These are phyloP conservation scores for Liparis tanakae DNA, from an alignment of 2,797 vertebrate species.

Conservation along the genomic window DNA sequence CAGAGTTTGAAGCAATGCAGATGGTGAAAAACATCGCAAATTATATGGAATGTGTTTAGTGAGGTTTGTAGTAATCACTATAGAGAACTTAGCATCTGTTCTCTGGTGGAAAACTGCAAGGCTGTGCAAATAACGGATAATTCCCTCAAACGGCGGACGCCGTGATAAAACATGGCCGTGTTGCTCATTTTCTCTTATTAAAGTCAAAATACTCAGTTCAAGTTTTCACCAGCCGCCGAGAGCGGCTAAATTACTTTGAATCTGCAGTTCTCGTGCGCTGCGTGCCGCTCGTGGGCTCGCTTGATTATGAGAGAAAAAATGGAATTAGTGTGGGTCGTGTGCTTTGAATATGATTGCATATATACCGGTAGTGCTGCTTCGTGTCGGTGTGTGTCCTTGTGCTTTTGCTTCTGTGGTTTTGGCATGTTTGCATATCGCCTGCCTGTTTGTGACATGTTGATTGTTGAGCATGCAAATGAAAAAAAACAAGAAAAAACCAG, in stretches of 20 bases:
- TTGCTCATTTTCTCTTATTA: slow-evolving; percentile 83
- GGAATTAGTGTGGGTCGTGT: slow-evolving; percentile 66
- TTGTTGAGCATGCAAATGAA: slow-evolving; percentile 81
- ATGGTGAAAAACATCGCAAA: slow-evolving; percentile 55
- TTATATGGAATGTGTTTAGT: slow-evolving; percentile 48
- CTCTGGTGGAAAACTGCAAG: slow-evolving; percentile 63
- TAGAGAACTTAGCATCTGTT: slow-evolving; percentile 61
- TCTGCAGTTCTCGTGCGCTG: slow-evolving; percentile 72
- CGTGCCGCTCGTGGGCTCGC: slow-evolving; percentile 62
- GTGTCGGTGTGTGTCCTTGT: slow-evolving; percentile 60
- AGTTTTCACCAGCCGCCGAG: slow-evolving; percentile 72
- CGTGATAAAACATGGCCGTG: slow-evolving; percentile 74
- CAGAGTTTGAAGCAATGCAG: slow-evolving; percentile 61
- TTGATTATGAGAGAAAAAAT: slow-evolving; percentile 67
- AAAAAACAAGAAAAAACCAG: slow-evolving; percentile 60
- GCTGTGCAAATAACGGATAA: slow-evolving; percentile 66
- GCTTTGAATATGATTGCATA: slow-evolving; percentile 79
- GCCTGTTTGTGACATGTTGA: slow-evolving; percentile 78
- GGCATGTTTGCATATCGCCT: slow-evolving; percentile 82
- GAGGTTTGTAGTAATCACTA: slow-evolving; percentile 62
- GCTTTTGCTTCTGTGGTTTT: slow-evolving; percentile 80
- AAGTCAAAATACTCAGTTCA: slow-evolving; percentile 77
- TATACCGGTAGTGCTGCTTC: slow-evolving; percentile 64
- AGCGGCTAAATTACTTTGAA: slow-evolving; percentile 74
- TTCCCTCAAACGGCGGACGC: slow-evolving; percentile 66